A percentile compares a stretch with the other conserved stretches of the same genome.
Evolutionary conservation across 2,888 invertebrate genomes (phyloP).

Genomic region (Dichetophora obliterata): DNA sequence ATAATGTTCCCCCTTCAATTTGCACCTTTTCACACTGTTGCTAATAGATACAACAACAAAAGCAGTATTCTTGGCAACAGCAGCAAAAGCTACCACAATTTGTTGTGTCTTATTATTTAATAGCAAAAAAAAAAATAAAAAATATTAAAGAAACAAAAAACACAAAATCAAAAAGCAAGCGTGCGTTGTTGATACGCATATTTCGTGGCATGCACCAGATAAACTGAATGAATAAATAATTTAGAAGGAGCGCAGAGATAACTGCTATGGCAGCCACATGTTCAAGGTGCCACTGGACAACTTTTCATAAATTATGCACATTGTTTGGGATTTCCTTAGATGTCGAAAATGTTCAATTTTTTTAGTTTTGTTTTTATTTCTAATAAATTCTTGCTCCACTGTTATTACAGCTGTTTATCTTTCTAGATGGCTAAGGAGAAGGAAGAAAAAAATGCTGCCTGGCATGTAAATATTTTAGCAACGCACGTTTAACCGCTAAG

Average conservation of each 20-base stretch:
- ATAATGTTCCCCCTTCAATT: no score
- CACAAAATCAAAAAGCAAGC: neutral
- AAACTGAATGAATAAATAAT: constrained; percentile 6
- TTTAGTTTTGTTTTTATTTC: neutral
- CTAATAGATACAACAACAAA: neutral
- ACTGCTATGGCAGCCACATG: neutral
- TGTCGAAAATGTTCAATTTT: neutral
- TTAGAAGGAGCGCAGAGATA: neutral
- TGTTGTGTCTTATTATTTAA: neutral
- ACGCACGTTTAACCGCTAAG: neutral
- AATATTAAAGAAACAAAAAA: neutral
- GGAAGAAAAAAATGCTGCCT: neutral
- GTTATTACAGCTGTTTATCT: no score
- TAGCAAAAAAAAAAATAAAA: neutral
- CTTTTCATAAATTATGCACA: constrained; percentile 15
- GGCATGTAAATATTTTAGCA: neutral
- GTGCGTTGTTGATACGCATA: constrained; percentile 1
- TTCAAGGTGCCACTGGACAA: neutral
- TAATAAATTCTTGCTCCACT: neutral
- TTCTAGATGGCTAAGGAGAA: no score
- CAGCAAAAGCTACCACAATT: neutral
- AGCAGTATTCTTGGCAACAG: neutral
- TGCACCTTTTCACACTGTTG: no score
- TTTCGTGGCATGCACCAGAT: neutral
- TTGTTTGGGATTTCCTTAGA: neutral